Conservation (phyloP, 2,888 invertebrate species). For the Scaptomyza tumidula region DNA sequence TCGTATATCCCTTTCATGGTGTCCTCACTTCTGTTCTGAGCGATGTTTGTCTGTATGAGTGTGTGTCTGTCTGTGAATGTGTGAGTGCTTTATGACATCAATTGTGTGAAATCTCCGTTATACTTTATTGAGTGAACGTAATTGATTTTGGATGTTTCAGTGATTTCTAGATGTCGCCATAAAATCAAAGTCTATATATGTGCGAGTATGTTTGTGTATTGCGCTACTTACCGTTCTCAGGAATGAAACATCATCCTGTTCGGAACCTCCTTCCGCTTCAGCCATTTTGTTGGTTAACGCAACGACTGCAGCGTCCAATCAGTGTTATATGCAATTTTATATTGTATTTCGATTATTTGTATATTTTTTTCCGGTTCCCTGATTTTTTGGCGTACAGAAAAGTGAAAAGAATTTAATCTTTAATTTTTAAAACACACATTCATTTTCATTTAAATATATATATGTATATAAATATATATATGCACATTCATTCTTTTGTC, state of each 20-base stretch:
- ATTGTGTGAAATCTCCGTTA: slow-evolving; percentile 76
- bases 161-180: slow-evolving; percentile 11
- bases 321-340: slow-evolving; percentile 43
- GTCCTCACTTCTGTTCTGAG: neutral
- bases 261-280: slow-evolving; percentile 97
- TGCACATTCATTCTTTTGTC: slow-evolving; percentile 8
- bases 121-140: slow-evolving; percentile 81
- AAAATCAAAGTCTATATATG: neutral
- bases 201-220: neutral
- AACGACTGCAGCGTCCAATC: slow-evolving; percentile 73
- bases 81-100: slow-evolving; percentile 70
- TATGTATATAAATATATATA: too few species aligned
- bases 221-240: slow-evolving; percentile 95
- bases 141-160: slow-evolving; percentile 80
- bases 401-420: neutral
- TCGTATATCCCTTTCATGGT: slow-evolving; percentile 26
- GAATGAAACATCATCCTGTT: slow-evolving; percentile 99
- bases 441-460: neutral
- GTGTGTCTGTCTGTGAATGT: slow-evolving; percentile 27
- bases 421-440: neutral
- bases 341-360: slow-evolving; percentile 54
- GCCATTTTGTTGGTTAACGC: slow-evolving; percentile 87
- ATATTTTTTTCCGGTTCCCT: slow-evolving; percentile 42
- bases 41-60: slow-evolving; percentile 1
- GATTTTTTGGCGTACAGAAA: neutral